Percentiles rank a stretch among this genome's conserved stretches.
These are phyloP conservation scores for Lathronympha strigana DNA, from an alignment of 2,888 invertebrate genomes.

Conservation along the genomic window DNA sequence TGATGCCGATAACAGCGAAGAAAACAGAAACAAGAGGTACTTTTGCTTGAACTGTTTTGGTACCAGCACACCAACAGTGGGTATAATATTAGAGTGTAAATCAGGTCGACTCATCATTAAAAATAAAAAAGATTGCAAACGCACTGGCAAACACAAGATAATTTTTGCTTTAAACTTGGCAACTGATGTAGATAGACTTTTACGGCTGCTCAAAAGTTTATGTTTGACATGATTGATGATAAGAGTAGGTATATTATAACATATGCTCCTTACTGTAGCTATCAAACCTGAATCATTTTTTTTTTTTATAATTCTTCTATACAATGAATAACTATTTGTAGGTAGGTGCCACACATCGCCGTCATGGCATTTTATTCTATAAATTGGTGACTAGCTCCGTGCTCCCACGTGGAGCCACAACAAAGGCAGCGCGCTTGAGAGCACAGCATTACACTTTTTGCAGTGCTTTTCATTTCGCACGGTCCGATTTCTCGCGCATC, in stretches of 20 bases:
- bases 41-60: not conserved
- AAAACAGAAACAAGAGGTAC: constrained; percentile 91
- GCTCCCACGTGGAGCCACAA: constrained; percentile 37
- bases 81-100: not conserved
- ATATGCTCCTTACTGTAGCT: too few relatives aligned
- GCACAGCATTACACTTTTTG: constrained; percentile 60
- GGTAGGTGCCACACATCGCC: not conserved
- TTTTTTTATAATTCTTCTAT: too few relatives aligned
- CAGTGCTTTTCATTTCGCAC: constrained; percentile 65
- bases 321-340: too few relatives aligned
- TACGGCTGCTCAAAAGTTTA: too few relatives aligned
- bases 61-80: not conserved
- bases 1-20: constrained; percentile 88
- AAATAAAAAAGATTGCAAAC: too few relatives aligned
- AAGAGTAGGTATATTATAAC: too few relatives aligned
- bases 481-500: constrained; percentile 58
- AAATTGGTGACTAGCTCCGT: not conserved
- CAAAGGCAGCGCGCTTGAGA: constrained; percentile 46
- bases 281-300: too few relatives aligned
- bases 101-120: not conserved
- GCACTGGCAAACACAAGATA: too few relatives aligned
- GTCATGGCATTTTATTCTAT: not conserved
- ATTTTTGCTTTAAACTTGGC: too few relatives aligned
- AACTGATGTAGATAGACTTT: too few relatives aligned
- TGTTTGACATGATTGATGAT: too few relatives aligned